Base-by-base conservation (phyloP, 2,888 invertebrate genomes). In the Machimus rusticus region DNA sequence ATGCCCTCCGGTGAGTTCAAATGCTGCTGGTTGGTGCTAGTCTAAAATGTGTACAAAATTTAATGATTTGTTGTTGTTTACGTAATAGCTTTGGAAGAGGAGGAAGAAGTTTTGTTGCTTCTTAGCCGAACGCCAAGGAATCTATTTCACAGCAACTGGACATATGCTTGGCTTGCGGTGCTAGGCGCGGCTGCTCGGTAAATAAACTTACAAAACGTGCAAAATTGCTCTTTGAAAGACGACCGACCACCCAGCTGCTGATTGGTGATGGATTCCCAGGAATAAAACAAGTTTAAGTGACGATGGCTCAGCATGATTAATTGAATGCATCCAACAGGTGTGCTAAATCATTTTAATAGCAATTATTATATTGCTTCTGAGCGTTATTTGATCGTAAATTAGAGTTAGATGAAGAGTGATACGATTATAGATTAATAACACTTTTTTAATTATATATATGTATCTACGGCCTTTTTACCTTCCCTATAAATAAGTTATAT, bases 11-110 rank as follows among this genome's bases (percentile, higher is more conserved):
- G 19, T 66, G 9, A 8, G 28, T 23, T 19, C 28, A 3, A 28
- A 66, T 66, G 66, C 2, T 39, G 19, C 43, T 43, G 43, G 78
- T 78, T 39, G 34, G 6, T 5, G 23, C 23, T 23, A 4, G n/a
- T 39, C 14, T 43, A 39, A 78, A 19, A 78, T 78, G 43, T 78
- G 46, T 43, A 43, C 23, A 66, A 39, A 78, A 39, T 78, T 78
- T 78, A 43, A 78, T 28, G 78, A 78, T 78, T 78, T 78, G 46
- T 78, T 78, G 78, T 39, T 78, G 43, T 78, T 46, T 78, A 46
- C 78, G 43, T 78, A 43, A 43, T 78, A 28, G 23, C 78, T 12
- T 78, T 28, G 8, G 28, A 66, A 66, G 66, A 66, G 12, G 57
- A 57, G 9, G 23, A 28, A 66, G 66, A 66, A 28, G 28, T 9